A percentile compares a stretch with the other conserved stretches of the same genome.
Conservation (phyloP, 2,113 vertebrate species). For the Platysteira castanea region DNA sequence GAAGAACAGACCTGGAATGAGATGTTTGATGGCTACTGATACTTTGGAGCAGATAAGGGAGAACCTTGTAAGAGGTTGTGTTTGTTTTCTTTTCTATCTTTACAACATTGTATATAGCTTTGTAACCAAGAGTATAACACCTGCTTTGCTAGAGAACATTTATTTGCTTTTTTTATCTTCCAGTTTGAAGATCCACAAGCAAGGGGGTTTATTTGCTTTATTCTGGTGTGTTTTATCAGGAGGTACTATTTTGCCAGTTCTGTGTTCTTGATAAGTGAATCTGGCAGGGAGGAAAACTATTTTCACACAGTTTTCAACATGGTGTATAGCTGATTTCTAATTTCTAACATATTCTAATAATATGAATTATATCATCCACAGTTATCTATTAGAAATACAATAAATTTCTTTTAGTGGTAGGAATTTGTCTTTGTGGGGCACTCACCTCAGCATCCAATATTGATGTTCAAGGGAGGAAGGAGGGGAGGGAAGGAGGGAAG, state of each 20-base stretch:
- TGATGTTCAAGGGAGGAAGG: neutral
- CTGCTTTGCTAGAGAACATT: neutral
- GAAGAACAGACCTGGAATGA: neutral
- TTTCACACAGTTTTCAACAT: neutral
- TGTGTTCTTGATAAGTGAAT: neutral
- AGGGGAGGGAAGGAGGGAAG: rapidly evolving
- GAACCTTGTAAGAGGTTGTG: neutral
- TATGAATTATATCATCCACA: neutral
- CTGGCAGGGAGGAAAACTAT: neutral
- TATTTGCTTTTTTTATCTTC: neutral
- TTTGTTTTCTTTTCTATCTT: neutral
- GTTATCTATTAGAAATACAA: neutral
- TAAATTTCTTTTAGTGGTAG: neutral
- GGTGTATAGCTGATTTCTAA: neutral
- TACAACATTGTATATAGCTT: neutral
- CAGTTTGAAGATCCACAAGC: neutral
- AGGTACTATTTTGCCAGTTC: neutral
- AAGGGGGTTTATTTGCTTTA: neutral
- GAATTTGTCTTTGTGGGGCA: neutral
- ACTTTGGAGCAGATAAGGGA: neutral
- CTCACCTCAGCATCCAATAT: neutral
- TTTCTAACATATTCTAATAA: neutral
- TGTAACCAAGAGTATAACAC: neutral
- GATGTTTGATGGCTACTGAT: neutral
- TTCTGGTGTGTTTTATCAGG: neutral